Percentiles rank a stretch among this genome's conserved stretches.
phyloP scores from a whole-genome alignment of 2,113 vertebrate species.

The Bettongia penicillata region DNA sequence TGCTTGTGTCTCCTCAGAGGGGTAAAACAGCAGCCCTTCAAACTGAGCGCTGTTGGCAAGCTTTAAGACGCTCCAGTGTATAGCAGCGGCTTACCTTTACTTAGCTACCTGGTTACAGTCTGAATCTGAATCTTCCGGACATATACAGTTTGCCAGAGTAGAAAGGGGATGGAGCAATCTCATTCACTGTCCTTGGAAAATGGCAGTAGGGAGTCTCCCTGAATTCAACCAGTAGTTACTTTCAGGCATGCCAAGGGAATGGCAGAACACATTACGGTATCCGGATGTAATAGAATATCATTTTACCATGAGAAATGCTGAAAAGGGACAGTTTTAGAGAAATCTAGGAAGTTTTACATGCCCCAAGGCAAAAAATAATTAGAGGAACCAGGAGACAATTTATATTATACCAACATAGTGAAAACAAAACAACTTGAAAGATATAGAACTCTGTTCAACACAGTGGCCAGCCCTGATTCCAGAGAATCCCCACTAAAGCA shows the following conservation, averaged over 20 bases:
- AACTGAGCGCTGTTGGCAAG: background rate
- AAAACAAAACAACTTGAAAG: background rate
- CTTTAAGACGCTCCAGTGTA: background rate
- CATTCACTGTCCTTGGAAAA: conserved; percentile 59
- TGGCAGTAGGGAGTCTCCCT: background rate
- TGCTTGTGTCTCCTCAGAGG: background rate
- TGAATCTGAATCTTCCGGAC: conserved; percentile 30
- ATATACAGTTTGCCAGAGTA: conserved; percentile 2
- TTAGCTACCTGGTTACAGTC: background rate
- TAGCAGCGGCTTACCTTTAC: conserved; percentile 15
- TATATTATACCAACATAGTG: background rate
- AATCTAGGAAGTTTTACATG: background rate
- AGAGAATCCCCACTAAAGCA: background rate
- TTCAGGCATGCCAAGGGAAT: conserved; percentile 51
- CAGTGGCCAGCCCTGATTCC: background rate
- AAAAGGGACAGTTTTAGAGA: background rate
- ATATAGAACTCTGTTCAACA: background rate
- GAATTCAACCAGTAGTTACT: conserved; percentile 23
- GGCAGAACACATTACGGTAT: background rate
- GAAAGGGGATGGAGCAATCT: background rate
- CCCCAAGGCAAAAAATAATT: background rate
- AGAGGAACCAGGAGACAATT: background rate
- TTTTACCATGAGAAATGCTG: background rate
- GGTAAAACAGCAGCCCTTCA: background rate
- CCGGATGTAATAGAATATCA: background rate